A percentile compares a stretch with the other conserved stretches of the same genome.
phyloP scores from a whole-genome alignment of 2,113 vertebrate genomes.

The Calyptomena viridis region DNA sequence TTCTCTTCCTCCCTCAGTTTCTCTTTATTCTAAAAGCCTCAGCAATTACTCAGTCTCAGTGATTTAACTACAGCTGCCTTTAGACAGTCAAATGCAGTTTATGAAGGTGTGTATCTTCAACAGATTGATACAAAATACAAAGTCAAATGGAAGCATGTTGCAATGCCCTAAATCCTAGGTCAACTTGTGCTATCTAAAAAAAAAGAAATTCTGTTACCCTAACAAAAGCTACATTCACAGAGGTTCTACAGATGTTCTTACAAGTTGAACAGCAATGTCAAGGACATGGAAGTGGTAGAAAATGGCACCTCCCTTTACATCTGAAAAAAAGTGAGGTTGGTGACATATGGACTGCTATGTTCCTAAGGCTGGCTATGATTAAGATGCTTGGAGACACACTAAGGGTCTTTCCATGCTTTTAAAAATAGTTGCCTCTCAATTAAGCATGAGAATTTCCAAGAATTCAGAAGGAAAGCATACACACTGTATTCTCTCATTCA shows the following conservation, averaged over 20 bases:
- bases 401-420: neutral
- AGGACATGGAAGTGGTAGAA: neutral
- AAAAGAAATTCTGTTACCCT: neutral
- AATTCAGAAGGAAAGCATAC: neutral
- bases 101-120: neutral
- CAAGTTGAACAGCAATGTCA: neutral
- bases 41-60: neutral
- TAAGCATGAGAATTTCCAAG: neutral
- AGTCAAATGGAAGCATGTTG: neutral
- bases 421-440: constrained; percentile 1
- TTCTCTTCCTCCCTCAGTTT: neutral
- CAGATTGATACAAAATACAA: neutral
- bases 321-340: neutral
- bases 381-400: neutral
- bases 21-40: neutral
- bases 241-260: neutral
- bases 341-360: neutral
- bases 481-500: neutral
- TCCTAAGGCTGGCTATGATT: neutral
- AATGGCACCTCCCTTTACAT: neutral
- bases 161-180: neutral
- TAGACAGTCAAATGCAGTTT: neutral
- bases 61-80: neutral
- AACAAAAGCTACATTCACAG: neutral
- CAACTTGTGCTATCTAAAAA: neutral